Percentiles rank a stretch among this genome's conserved stretches.
These are phyloP conservation scores for Lagodon rhomboides DNA, from an alignment of 2,797 vertebrate genomes.

Conservation along the genomic window DNA sequence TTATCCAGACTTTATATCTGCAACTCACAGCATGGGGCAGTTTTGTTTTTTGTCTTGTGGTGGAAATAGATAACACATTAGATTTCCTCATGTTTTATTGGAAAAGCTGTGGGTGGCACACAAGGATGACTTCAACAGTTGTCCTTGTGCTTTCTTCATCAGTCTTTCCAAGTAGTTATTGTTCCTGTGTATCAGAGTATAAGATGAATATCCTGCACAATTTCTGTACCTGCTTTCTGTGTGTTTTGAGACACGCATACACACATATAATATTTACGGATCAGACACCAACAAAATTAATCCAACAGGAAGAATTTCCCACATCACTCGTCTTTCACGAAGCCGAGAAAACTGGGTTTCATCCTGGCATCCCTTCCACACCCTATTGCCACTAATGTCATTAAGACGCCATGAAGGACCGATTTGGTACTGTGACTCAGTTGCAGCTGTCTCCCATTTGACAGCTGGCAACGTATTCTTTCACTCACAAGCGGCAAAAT, in stretches of 20 bases:
- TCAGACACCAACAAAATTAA: conserved; percentile 26
- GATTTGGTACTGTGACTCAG: conserved; percentile 69
- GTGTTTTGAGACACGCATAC: background rate
- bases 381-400: conserved; percentile 67
- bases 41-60: conserved; percentile 3
- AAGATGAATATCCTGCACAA: conserved; percentile 3
- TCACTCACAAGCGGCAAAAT: conserved; percentile 62
- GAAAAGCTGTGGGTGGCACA: conserved; percentile 17
- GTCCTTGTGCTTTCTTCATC: conserved; percentile 24
- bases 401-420: conserved; percentile 72
- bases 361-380: conserved; percentile 48
- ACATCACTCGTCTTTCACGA: conserved; percentile 29
- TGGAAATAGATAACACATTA: conserved; percentile 20
- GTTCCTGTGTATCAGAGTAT: background rate
- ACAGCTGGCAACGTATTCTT: conserved; percentile 69
- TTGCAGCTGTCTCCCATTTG: conserved; percentile 72
- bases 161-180: conserved; percentile 13
- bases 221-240: background rate
- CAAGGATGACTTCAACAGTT: background rate
- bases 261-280: background rate
- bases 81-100: background rate
- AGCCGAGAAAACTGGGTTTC: conserved; percentile 49
- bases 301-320: conserved; percentile 41
- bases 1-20: conserved; percentile 31
- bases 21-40: background rate